Base-by-base conservation (phyloP, 2,888 invertebrate genomes). In the Ephialtes manifestator region DNA sequence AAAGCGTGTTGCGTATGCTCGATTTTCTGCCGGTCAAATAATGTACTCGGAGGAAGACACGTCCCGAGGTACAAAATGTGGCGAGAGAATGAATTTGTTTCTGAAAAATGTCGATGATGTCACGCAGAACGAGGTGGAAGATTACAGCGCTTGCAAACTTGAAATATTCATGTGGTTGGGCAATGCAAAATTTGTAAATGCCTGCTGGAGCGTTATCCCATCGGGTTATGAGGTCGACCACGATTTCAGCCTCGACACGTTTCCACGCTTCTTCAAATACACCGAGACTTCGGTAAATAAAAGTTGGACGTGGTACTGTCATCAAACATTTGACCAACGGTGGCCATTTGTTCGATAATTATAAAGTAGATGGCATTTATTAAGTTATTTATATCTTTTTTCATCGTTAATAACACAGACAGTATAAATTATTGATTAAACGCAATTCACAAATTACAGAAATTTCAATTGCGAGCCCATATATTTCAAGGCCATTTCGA, bases 401-500 rank as follows among this genome's bases (percentile, higher is more conserved):
- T 13, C 5, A 35, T 58, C 48, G 10, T 43, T 31, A 28, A 18
- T 58, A 28, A 39, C 5, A 13, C 7, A 55, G 48, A 35, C 31
- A 5, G n/a, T 13, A n/a, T 13, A 13, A 58, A 74, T 46, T n/a
- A 75, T 53, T 51, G 13, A 55, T 67, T 28, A 11, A 8, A 46
- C 20, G 11, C 2, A 15, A 28, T 71, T 72, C 31, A 67, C 1
- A 92, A 90, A 79, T 90, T 92, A 35, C 93, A 96, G 95, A 93
- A 94, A 85, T 95, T 96, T 84, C 95, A 96, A 89, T 95, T 96
- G 83, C 95, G 96, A 24, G 95, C 95, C 0, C 96, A 96, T 89
- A 94, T 97, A 87, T 96, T 96, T 91, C 96, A 96, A 94, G 97
- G 96, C 1, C 96, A 96, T 92, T 94, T 97, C 53, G 95, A 94